Conservation (phyloP, 1,140 invertebrate genomes). For the Danaus plexippus region DNA sequence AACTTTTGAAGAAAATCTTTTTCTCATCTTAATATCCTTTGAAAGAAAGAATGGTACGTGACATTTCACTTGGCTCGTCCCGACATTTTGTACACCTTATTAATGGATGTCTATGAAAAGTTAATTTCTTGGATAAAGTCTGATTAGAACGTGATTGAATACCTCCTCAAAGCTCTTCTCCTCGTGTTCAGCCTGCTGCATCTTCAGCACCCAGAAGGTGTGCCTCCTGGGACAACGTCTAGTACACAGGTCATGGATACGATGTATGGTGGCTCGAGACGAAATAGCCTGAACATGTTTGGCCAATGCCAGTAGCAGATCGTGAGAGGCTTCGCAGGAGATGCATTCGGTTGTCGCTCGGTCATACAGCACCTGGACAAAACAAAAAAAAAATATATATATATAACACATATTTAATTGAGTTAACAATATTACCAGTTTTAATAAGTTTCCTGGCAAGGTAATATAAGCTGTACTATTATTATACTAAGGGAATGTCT, state of each 20-base stretch:
- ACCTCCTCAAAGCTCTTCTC: conserved; percentile 41
- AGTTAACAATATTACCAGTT: no score
- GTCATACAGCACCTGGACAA: conserved; percentile 48
- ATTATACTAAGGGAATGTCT: no score
- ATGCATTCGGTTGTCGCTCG: conserved; percentile 42
- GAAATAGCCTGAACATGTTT: conserved; percentile 23
- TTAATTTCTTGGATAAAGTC: no score
- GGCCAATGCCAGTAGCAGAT: conserved; percentile 27
- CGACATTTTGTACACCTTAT: no score
- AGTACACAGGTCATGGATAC: conserved; percentile 34
- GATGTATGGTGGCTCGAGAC: conserved; percentile 33
- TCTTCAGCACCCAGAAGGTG: conserved; percentile 42
- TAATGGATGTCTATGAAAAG: no score
- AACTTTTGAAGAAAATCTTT: no score
- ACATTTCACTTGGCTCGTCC: no score
- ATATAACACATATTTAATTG: conserved; percentile 5
- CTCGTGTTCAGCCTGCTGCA: conserved; percentile 50
- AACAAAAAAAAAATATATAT: conserved; percentile 9
- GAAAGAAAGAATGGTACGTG: no score
- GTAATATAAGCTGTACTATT: no score
- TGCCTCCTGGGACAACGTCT: conserved; percentile 30
- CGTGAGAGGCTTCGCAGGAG: conserved; percentile 13
- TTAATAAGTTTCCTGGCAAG: no score
- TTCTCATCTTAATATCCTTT: no score
- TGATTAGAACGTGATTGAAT: background rate